These are phyloP conservation scores for Erebia palarica DNA, from an alignment of 2,888 invertebrate genomes.

Conservation along the genomic window DNA sequence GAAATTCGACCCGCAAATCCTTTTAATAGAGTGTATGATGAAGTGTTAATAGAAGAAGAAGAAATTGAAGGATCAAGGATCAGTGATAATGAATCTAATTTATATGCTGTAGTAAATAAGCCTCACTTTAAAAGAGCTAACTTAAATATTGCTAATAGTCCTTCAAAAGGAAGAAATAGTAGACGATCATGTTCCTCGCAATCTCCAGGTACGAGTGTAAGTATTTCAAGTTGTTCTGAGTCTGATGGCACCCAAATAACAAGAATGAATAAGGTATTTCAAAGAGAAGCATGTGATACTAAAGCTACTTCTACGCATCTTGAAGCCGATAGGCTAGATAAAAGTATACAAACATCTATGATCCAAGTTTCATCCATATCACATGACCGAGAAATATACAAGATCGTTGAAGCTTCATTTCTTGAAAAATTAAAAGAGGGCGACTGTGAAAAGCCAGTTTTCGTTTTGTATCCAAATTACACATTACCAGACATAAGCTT, in stretches of 20 bases:
- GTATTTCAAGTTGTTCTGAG: conserved; percentile 80
- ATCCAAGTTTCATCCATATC: conserved; percentile 65
- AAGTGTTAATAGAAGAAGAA: conserved; percentile 75
- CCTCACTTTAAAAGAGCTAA: conserved; percentile 71
- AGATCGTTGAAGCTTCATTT: conserved; percentile 87
- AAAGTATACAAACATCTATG: conserved; percentile 89
- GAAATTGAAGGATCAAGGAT: conserved; percentile 73
- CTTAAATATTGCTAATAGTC: conserved; percentile 80
- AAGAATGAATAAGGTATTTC: conserved; percentile 68
- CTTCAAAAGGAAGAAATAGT: conserved; percentile 66
- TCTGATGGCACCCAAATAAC: conserved; percentile 80
- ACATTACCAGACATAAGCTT: conserved; percentile 94
- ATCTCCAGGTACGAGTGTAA: conserved; percentile 78
- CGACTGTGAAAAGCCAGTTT: conserved; percentile 89
- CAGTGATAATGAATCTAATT: conserved; percentile 69
- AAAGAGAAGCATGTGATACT: conserved; percentile 67
- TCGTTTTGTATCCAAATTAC: conserved; percentile 95
- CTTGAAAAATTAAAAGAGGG: conserved; percentile 86
- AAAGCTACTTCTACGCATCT: conserved; percentile 80
- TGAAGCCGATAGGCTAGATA: conserved; percentile 84
- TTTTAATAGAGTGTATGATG: conserved; percentile 72
- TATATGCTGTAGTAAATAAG: conserved; percentile 78
- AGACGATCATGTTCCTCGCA: conserved; percentile 75
- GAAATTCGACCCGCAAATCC: conserved; percentile 64
- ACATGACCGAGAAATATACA: conserved; percentile 78